Evolutionary conservation across 2,113 vertebrate species (phyloP).

Genomic region (Antechinus flavipes): DNA sequence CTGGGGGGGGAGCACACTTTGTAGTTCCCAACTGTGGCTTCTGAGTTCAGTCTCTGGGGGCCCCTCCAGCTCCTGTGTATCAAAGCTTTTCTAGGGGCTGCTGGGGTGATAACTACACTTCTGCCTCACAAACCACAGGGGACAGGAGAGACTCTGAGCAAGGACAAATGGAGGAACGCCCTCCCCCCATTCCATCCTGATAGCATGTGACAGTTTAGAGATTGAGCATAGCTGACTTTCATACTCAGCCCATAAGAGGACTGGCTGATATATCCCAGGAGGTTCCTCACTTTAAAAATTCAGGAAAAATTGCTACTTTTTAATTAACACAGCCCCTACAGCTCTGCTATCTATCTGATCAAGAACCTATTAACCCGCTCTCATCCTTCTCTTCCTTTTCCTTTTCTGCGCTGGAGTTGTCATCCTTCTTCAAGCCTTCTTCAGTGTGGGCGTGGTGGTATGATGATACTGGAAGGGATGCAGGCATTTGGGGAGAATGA

Average conservation of each 20-base stretch:
- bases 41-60: not conserved
- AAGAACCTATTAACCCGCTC: conserved; percentile 70
- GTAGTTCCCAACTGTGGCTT: not conserved
- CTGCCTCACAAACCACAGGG: not conserved
- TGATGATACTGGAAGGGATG: not conserved
- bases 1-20: not conserved
- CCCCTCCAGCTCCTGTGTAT: not conserved
- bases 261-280: conserved; percentile 62
- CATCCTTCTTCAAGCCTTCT: conserved; percentile 52
- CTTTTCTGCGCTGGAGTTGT: conserved; percentile 56
- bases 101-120: accelerated
- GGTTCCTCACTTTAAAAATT: conserved; percentile 71
- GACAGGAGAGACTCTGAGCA: not conserved
- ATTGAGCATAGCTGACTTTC: conserved; percentile 27
- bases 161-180: not conserved
- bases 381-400: conserved; percentile 66
- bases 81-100: no score
- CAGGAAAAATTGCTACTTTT: conserved; percentile 80
- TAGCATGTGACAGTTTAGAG: not conserved
- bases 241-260: conserved; percentile 37
- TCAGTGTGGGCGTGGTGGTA: not conserved
- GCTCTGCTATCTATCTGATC: conserved; percentile 76
- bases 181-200: not conserved
- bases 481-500: accelerated
- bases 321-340: conserved; percentile 77